Percentiles rank a stretch among this genome's conserved stretches.
phyloP scores from a whole-genome alignment of 1,140 invertebrate genomes.

The Leptestheria dahalacensis region DNA sequence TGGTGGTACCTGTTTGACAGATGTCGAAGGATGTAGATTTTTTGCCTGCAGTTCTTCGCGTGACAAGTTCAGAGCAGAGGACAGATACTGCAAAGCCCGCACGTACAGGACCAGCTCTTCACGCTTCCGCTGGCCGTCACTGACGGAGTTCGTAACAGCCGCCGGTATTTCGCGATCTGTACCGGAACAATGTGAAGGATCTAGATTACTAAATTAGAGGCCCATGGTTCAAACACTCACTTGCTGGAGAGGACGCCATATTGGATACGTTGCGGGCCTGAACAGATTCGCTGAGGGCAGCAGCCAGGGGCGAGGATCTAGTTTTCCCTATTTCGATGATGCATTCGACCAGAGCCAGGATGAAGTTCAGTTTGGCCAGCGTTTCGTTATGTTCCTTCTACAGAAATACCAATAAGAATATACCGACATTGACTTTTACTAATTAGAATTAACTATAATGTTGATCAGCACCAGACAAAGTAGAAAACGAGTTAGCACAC shows the following conservation, averaged over 20 bases:
- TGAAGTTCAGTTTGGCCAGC: slow-evolving; percentile 82
- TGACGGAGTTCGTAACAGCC: neutral
- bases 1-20: slow-evolving; percentile 67
- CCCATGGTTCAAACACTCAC: neutral
- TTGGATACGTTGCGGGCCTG: slow-evolving; percentile 1
- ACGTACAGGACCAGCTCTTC: slow-evolving; percentile 87
- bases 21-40: slow-evolving; percentile 70
- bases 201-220: neutral
- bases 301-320: slow-evolving; percentile 51
- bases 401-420: slow-evolving; percentile 19
- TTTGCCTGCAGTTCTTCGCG: slow-evolving; percentile 68
- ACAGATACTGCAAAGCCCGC: slow-evolving; percentile 75
- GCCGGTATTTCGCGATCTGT: neutral
- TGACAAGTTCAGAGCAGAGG: slow-evolving; percentile 78
- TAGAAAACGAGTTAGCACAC: neutral
- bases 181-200: neutral
- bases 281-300: slow-evolving; percentile 24
- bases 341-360: slow-evolving; percentile 75
- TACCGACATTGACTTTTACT: neutral
- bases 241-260: slow-evolving; percentile 11
- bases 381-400: slow-evolving; percentile 83
- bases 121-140: slow-evolving; percentile 40
- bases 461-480: neutral
- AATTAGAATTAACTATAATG: too few relatives aligned
- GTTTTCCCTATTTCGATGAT: slow-evolving; percentile 70